phyloP scores from a whole-genome alignment of 2,888 invertebrate species.

The Eudasyphora cyanicolor region DNA sequence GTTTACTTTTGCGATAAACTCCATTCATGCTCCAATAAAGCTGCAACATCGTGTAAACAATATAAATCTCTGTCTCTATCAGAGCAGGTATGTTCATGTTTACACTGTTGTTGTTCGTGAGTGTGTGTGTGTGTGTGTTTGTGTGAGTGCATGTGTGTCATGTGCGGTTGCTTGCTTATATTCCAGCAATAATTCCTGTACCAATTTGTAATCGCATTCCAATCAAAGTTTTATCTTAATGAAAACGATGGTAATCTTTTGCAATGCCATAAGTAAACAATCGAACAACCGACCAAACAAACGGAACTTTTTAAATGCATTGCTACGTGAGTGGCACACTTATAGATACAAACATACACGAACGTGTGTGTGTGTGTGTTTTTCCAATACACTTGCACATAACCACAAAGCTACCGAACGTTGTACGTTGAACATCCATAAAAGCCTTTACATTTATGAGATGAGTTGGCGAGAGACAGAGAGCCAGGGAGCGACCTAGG shows the following conservation, averaged over 20 bases:
- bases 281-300: background rate
- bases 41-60: no score
- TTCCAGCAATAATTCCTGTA: conserved; percentile 2
- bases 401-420: background rate
- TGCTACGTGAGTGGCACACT: background rate
- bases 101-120: no score
- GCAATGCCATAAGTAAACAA: conserved; percentile 32
- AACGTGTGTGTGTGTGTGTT: conserved; percentile 43
- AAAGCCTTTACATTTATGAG: conserved; percentile 14
- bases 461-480: no score
- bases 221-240: conserved; percentile 35
- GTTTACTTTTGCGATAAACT: no score
- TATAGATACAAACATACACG: conserved; percentile 9
- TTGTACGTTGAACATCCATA: background rate
- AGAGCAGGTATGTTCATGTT: conserved; percentile 11
- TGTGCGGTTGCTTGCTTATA: conserved; percentile 19
- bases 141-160: conserved; percentile 44
- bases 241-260: conserved; percentile 35
- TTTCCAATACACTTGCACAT: background rate
- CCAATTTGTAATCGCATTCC: conserved; percentile 38
- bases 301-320: conserved; percentile 19
- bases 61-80: conserved; percentile 16
- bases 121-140: conserved; percentile 36
- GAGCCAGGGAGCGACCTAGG: no score
- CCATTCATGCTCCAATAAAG: no score